Evolutionary conservation across 1,140 invertebrate species (phyloP), one percentile per base, ranked within the genome.

Genomic region (Drosophila chauvacae): DNA sequence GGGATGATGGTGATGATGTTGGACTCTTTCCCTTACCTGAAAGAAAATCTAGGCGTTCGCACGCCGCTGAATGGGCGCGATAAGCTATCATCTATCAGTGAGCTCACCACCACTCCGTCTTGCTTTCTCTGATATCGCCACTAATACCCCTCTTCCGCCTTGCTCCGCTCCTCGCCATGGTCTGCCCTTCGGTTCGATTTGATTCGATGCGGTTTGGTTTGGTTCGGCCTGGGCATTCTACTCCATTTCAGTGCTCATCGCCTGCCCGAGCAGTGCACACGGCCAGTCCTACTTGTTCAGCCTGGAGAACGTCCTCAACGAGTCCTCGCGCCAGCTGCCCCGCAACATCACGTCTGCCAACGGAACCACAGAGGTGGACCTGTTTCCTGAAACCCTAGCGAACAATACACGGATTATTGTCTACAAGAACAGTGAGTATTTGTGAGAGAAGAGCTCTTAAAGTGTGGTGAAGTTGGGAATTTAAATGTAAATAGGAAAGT

Each of bases 201-300:
- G 53, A 23, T 71, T 60, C 37, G 69, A 66, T 70, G 66, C 62
- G 66, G 66, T 37, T 70, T 70, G 66, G 66, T 70, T 68, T 70
- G 66, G 66, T 68, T 70, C 63, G 66, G 48, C 33, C 23, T 68
- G 66, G 66, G 9, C 11, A 23, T 42, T 81, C 48, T 45, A 35
- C 66, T 45, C 47, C 69, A 70, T 91, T 91, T 86, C 90, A 91
- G 90, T 91, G 64, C 70, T 91, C 77, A 79, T 80, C 71, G 77
- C 73, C 60, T 66, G 61, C 63, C 75, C 80, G 63, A 44, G 62
- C 58, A 72, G 63, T 35, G 57, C 62, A 70, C 57, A 81, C 65
- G 85, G 62, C 20, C 90, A 91, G 58, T 81, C 90, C 58, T 90
- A 91, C 77, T 65, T 91, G 39, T 45, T 91, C n/a, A 83, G 76